These are phyloP conservation scores for Ceyx cyanopectus DNA, from an alignment of 2,113 vertebrate genomes.

Conservation along the genomic window DNA sequence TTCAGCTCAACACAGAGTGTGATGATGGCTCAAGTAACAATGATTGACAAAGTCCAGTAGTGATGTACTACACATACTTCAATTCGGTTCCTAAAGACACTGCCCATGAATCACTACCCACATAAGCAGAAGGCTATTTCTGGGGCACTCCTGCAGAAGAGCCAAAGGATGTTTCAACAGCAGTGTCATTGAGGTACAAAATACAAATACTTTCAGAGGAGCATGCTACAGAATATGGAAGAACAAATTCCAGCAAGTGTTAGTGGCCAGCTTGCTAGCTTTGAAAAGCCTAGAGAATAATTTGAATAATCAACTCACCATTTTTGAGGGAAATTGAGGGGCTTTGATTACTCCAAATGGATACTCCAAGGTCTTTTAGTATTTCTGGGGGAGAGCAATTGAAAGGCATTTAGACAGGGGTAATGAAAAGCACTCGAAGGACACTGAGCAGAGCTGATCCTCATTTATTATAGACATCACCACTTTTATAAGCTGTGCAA, in stretches of 20 bases:
- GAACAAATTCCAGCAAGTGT: not conserved
- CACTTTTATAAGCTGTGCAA: not conserved
- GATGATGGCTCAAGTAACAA: not conserved
- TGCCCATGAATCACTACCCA: conserved; percentile 40
- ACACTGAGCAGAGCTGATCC: not conserved
- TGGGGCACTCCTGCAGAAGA: not conserved
- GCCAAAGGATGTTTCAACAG: not conserved
- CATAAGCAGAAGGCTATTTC: not conserved
- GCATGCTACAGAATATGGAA: not conserved
- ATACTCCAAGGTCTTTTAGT: not conserved
- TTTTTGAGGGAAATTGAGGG: not conserved
- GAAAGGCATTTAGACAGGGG: not conserved
- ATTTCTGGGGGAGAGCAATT: not conserved
- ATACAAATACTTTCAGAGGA: not conserved
- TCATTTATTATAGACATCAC: not conserved
- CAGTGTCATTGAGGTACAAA: not conserved
- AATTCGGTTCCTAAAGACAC: conserved; percentile 2
- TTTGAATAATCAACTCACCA: not conserved
- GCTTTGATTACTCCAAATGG: not conserved
- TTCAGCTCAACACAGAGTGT: conserved; percentile 37
- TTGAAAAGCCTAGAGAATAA: not conserved
- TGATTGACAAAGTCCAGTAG: not conserved
- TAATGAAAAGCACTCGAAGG: not conserved
- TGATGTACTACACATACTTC: conserved; percentile 59
- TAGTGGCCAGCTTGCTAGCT: not conserved